These are phyloP conservation scores for Sitta carolinensis DNA, from an alignment of 2,797 vertebrate species.

Conservation along the genomic window DNA sequence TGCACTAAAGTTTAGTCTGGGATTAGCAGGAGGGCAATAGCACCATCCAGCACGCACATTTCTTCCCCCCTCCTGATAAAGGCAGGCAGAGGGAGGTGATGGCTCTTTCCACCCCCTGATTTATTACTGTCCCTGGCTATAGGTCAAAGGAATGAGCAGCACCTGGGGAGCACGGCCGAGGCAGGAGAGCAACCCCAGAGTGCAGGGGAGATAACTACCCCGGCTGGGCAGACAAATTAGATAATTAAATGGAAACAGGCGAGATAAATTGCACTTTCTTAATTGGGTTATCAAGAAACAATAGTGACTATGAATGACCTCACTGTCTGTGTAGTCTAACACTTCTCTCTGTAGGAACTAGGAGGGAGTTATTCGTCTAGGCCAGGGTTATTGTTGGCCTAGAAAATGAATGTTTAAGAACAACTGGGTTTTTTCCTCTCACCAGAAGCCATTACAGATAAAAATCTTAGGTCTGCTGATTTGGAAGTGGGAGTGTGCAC, in stretches of 20 bases:
- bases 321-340: conserved; percentile 72
- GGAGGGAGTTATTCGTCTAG: conserved; percentile 64
- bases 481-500: not conserved
- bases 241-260: conserved; percentile 76
- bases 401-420: conserved; percentile 58
- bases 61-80: not conserved
- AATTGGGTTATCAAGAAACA: conserved; percentile 77
- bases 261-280: conserved; percentile 76
- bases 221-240: conserved; percentile 72
- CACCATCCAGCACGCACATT: not conserved
- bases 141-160: conserved; percentile 57
- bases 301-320: conserved; percentile 71
- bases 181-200: not conserved
- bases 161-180: conserved; percentile 22
- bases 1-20: not conserved
- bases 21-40: not conserved
- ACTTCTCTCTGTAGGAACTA: conserved; percentile 56
- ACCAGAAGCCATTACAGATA: conserved; percentile 53
- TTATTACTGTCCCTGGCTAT: conserved; percentile 11
- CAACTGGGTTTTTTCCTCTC: not conserved
- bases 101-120: conserved; percentile 29
- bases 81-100: not conserved
- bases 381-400: conserved; percentile 69
- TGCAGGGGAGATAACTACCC: conserved; percentile 22
- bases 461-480: conserved; percentile 53